Conservation (phyloP, 2,113 vertebrate species). For the Carassius gibelio region DNA sequence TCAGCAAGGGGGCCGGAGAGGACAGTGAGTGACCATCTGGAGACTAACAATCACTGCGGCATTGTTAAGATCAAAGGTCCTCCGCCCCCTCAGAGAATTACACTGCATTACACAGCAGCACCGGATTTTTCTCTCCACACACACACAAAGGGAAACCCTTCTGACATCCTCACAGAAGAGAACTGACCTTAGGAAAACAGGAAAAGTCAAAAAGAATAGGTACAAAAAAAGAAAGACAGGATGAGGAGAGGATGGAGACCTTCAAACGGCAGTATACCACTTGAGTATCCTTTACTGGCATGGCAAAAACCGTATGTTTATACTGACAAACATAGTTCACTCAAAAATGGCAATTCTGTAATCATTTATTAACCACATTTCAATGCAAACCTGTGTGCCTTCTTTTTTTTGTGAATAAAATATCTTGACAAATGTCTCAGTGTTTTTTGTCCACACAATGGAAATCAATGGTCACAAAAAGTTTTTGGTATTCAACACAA, state of each 20-base stretch:
- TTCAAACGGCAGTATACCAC: neutral
- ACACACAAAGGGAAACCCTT: neutral
- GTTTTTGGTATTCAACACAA: neutral
- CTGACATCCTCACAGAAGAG: neutral
- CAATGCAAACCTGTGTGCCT: too few species aligned
- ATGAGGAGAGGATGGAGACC: neutral
- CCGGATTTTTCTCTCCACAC: neutral
- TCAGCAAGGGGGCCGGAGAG: neutral
- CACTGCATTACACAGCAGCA: conserved; percentile 4
- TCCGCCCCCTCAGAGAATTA: conserved; percentile 22
- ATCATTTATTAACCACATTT: too few species aligned
- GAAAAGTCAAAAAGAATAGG: conserved; percentile 57
- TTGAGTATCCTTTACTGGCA: neutral
- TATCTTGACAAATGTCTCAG: neutral
- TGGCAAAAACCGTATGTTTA: neutral
- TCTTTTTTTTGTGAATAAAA: too few species aligned
- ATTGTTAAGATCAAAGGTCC: conserved; percentile 31
- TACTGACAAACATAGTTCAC: neutral
- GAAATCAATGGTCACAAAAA: neutral
- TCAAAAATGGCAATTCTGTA: too few species aligned
- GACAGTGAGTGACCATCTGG: conserved; percentile 37
- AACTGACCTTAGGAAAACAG: neutral
- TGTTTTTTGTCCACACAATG: neutral
- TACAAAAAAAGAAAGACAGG: conserved; percentile 29
- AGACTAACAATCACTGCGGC: conserved; percentile 18